Conservation (phyloP, 2,797 vertebrate genomes). For the Nannoperca australis region DNA sequence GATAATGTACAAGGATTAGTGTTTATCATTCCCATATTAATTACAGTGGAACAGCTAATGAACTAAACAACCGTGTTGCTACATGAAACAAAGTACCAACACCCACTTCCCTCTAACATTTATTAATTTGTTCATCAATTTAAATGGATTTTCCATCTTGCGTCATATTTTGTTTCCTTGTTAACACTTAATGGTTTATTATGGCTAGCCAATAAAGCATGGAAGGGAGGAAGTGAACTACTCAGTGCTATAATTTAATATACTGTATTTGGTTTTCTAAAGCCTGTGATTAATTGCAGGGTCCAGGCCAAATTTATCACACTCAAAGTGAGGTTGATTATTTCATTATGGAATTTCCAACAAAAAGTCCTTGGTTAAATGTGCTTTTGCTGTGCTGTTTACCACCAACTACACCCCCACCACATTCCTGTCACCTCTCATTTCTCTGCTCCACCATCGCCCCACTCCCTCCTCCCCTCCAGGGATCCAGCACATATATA, state of each 20-base stretch:
- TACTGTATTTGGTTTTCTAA: conserved; percentile 63
- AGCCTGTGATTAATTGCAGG: conserved; percentile 75
- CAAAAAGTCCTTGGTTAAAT: conserved; percentile 58
- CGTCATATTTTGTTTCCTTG: conserved; percentile 52
- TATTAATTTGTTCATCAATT: conserved; percentile 77
- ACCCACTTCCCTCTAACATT: conserved; percentile 52
- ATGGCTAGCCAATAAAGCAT: conserved; percentile 58
- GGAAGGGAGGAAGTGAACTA: conserved; percentile 59
- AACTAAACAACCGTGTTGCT: conserved; percentile 59
- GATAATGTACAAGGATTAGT: conserved; percentile 52
- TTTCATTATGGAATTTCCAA: conserved; percentile 73
- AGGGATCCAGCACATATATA: conserved; percentile 49
- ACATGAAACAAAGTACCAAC: conserved; percentile 56
- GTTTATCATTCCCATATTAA: conserved; percentile 72
- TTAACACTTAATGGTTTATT: conserved; percentile 69
- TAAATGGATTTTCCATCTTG: conserved; percentile 65
- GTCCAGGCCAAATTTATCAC: conserved; percentile 69
- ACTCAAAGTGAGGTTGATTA: conserved; percentile 69
- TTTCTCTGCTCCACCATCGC: conserved; percentile 58
- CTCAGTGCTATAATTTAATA: conserved; percentile 69
- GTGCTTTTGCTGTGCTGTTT: conserved; percentile 50
- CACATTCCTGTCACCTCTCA: conserved; percentile 54
- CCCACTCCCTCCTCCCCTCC: conserved; percentile 12
- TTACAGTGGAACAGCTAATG: conserved; percentile 68
- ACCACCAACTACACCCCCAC: conserved; percentile 28